phyloP scores from a whole-genome alignment of 2,888 invertebrate species.

The Melanostoma scalare region DNA sequence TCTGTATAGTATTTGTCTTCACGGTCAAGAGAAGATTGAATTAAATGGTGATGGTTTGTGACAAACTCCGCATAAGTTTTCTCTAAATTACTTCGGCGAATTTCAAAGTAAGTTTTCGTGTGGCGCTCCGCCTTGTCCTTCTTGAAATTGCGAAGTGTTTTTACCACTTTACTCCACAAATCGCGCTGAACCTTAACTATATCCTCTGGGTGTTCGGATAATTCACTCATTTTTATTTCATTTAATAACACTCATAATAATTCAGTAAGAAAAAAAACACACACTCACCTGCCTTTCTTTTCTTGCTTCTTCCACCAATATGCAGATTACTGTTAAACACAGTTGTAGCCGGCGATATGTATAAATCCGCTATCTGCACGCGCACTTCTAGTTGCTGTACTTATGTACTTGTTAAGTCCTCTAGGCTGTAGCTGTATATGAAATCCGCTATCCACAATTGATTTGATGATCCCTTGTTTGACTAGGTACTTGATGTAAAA shows the following conservation, averaged over 20 bases:
- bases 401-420: too few species aligned
- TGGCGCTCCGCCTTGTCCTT: constrained; percentile 11
- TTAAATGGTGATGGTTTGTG: neutral
- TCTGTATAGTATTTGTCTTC: constrained; percentile 14
- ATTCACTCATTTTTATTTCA: constrained; percentile 5
- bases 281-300: neutral
- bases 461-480: neutral
- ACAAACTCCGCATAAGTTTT: constrained; percentile 7
- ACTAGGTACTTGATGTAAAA: neutral
- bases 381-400: too few species aligned
- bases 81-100: constrained; percentile 1
- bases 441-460: neutral
- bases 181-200: constrained; percentile 17
- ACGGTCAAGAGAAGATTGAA: constrained; percentile 10
- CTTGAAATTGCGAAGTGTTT: constrained; percentile 17
- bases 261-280: neutral
- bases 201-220: neutral
- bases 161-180: constrained; percentile 1
- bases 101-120: constrained; percentile 9
- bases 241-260: neutral
- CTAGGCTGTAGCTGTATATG: too few species aligned
- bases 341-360: too few species aligned
- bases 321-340: too few species aligned
- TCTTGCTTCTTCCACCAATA: neutral
- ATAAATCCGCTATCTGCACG: too few species aligned